These are phyloP conservation scores for Phymorhynchus buccinoides DNA, from an alignment of 1,140 invertebrate species.

Conservation along the genomic window DNA sequence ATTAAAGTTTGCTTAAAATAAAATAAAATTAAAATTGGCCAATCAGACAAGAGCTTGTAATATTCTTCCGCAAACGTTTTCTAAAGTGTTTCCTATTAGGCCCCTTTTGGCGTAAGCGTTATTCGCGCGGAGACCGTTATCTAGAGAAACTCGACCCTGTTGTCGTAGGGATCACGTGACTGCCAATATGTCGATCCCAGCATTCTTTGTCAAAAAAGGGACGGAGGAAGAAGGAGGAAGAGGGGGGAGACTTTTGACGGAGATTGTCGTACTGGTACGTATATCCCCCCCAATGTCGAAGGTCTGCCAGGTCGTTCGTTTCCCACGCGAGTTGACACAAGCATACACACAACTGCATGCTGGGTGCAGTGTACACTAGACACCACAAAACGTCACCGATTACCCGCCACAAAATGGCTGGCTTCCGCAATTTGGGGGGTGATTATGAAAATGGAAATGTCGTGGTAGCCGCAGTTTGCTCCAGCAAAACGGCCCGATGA, in stretches of 20 bases:
- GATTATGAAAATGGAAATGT: constrained; percentile 40
- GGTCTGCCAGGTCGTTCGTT: constrained; percentile 23
- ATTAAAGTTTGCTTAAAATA: too few relatives aligned
- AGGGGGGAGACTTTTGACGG: background rate
- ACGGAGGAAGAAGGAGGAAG: too few relatives aligned
- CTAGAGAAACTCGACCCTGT: background rate
- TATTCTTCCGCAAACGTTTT: too few relatives aligned
- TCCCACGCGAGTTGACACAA: constrained; percentile 31
- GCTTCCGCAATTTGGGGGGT: constrained; percentile 31
- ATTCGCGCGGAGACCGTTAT: too few relatives aligned
- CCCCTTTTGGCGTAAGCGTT: too few relatives aligned
- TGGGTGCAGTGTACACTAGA: background rate
- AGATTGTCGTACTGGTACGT: background rate
- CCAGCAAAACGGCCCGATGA: constrained; percentile 3
- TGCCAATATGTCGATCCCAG: background rate
- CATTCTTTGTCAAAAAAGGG: background rate
- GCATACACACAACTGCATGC: constrained; percentile 33
- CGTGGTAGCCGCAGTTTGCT: constrained; percentile 38
- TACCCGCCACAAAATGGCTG: constrained; percentile 26
- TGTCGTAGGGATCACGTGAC: background rate
- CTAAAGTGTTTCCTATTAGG: too few relatives aligned
- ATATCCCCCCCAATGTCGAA: too few relatives aligned
- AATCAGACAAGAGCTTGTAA: too few relatives aligned
- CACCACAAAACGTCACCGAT: constrained; percentile 10
- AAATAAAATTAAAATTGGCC: too few relatives aligned